Evolutionary conservation across 2,888 invertebrate genomes (phyloP).

Genomic region (Laothoe populi): DNA sequence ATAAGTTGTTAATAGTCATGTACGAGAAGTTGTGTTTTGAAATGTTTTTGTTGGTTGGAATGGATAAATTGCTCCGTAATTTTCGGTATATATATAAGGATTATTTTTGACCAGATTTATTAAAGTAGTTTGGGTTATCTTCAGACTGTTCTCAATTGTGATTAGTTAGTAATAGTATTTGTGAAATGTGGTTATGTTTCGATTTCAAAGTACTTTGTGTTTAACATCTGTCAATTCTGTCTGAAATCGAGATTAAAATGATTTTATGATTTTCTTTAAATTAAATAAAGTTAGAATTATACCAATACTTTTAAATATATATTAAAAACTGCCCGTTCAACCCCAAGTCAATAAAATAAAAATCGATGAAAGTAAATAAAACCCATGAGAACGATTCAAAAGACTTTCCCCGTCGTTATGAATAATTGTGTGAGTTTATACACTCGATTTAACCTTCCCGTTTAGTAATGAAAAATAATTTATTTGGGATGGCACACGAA

Average conservation of each 20-base stretch:
- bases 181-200: too few species aligned
- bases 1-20: slow-evolving; percentile 1
- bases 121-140: background rate
- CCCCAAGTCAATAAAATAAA: background rate
- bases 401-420: background rate
- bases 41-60: background rate
- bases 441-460: background rate
- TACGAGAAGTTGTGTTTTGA: background rate
- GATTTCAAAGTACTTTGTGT: too few species aligned
- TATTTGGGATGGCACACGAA: slow-evolving; percentile 6
- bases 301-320: too few species aligned
- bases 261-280: too few species aligned
- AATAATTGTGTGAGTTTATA: background rate
- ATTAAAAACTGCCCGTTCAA: too few species aligned
- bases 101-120: background rate
- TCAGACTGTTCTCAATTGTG: background rate
- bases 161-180: too few species aligned
- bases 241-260: too few species aligned
- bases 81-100: too few species aligned
- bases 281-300: too few species aligned
- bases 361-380: background rate
- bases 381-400: background rate
- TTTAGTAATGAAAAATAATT: background rate
- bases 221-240: too few species aligned
- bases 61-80: slow-evolving; percentile 5